phyloP scores from a whole-genome alignment of 2,888 invertebrate species.

The Chloroclysta siterata region DNA sequence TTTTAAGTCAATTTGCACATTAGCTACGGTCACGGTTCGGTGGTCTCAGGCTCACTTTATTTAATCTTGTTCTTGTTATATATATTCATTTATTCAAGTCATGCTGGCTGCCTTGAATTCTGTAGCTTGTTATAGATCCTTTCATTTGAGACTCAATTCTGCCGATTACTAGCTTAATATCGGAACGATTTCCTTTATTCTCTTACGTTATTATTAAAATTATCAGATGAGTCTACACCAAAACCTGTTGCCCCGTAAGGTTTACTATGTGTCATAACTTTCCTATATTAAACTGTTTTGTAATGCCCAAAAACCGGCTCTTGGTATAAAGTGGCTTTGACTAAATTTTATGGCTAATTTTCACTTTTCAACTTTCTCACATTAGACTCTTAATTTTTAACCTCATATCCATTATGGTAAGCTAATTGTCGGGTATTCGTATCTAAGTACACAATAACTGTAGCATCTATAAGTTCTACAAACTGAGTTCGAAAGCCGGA shows the following conservation, averaged over 20 bases:
- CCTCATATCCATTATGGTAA: neutral
- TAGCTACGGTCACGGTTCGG: slow-evolving; percentile 67
- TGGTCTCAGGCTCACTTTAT: slow-evolving; percentile 56
- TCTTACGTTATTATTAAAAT: slow-evolving; percentile 16
- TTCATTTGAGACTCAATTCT: slow-evolving; percentile 46
- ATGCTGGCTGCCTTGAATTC: slow-evolving; percentile 52
- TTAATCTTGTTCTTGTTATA: slow-evolving; percentile 51
- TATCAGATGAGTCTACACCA: slow-evolving; percentile 31
- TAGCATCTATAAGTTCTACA: slow-evolving; percentile 10
- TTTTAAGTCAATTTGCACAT: slow-evolving; percentile 60
- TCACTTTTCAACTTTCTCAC: slow-evolving; percentile 27
- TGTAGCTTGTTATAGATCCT: slow-evolving; percentile 46
- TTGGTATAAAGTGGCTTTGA: slow-evolving; percentile 16
- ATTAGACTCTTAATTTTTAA: slow-evolving; percentile 11
- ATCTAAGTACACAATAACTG: neutral
- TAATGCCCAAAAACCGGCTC: slow-evolving; percentile 36
- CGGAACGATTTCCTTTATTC: slow-evolving; percentile 34
- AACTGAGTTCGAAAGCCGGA: slow-evolving; percentile 46
- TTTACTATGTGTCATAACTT: slow-evolving; percentile 33
- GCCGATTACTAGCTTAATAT: slow-evolving; percentile 40
- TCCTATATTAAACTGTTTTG: slow-evolving; percentile 32
- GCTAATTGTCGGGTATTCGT: neutral
- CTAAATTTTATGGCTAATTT: slow-evolving; percentile 25
- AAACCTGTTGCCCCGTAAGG: slow-evolving; percentile 26
- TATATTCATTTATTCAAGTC: slow-evolving; percentile 50